These are phyloP conservation scores for Poliocrania exsul DNA, from an alignment of 2,797 vertebrate species.

Conservation along the genomic window DNA sequence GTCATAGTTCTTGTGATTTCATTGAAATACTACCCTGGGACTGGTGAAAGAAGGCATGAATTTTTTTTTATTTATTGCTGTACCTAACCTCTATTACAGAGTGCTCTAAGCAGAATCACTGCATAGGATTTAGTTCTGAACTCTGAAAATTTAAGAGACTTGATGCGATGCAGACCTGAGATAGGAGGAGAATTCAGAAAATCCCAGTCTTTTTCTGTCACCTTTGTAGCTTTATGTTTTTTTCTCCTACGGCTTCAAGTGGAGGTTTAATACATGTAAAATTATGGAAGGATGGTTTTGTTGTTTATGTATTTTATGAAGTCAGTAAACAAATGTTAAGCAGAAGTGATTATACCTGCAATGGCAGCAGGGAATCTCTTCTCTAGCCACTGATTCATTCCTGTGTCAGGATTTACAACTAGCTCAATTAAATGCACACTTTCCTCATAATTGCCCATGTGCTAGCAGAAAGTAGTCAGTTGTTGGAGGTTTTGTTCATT, in stretches of 20 bases:
- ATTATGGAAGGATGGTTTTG: background rate
- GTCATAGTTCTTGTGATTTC: background rate
- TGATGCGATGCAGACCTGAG: background rate
- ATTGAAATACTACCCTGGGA: background rate
- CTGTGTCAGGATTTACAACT: conserved; percentile 40
- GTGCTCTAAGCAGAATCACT: background rate
- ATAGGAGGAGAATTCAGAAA: background rate
- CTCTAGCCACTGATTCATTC: background rate
- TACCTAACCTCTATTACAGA: background rate
- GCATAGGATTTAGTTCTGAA: background rate
- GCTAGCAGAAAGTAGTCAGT: conserved; percentile 22
- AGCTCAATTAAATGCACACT: conserved; percentile 44
- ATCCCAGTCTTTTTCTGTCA: background rate
- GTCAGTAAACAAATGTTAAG: background rate
- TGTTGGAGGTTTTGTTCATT: conserved; percentile 9
- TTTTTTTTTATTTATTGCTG: background rate
- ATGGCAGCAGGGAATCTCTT: background rate
- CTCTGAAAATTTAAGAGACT: background rate
- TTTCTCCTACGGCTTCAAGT: background rate
- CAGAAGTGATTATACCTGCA: background rate
- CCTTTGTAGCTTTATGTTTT: background rate
- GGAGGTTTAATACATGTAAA: background rate
- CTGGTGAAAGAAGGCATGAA: background rate
- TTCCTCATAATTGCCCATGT: background rate
- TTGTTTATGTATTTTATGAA: background rate